Conservation (phyloP, 2,113 vertebrate species). For the Nannospalax galili region DNA sequence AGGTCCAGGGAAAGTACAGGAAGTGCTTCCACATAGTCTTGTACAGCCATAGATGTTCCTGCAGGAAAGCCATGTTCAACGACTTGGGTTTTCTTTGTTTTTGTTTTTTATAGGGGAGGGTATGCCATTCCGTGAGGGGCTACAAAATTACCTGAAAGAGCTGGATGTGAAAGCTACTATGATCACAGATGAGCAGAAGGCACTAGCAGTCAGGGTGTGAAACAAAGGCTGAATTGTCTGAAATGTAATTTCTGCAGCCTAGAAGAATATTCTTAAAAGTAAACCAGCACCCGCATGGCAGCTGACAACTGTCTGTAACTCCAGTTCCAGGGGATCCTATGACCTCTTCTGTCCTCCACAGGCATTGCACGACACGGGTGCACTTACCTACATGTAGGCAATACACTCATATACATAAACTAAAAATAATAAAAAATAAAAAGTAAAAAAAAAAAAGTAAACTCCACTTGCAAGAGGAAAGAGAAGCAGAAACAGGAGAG, state of each 20-base stretch:
- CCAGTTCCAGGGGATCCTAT: no score
- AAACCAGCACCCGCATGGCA: no score
- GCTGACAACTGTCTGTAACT: no score
- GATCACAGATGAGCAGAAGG: neutral
- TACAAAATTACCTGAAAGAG: neutral
- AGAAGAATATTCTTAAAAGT: neutral
- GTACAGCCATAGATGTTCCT: neutral
- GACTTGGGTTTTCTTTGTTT: no score
- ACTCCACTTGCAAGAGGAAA: neutral
- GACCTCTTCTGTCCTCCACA: no score
- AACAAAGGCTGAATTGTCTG: no score
- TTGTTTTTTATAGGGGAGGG: fast-evolving
- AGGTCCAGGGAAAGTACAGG: neutral
- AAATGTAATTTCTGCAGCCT: neutral
- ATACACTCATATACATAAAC: no score
- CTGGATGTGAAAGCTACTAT: neutral
- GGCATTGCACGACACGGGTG: no score
- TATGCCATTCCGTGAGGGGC: fast-evolving
- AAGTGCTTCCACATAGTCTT: neutral
- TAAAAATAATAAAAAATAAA: no score
- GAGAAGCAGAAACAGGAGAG: neutral
- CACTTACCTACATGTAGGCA: no score
- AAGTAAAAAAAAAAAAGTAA: no score
- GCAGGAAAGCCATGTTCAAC: neutral
- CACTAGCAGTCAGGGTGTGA: neutral